phyloP scores from a whole-genome alignment of 2,797 vertebrate species.

The Meriones psammophilus region DNA sequence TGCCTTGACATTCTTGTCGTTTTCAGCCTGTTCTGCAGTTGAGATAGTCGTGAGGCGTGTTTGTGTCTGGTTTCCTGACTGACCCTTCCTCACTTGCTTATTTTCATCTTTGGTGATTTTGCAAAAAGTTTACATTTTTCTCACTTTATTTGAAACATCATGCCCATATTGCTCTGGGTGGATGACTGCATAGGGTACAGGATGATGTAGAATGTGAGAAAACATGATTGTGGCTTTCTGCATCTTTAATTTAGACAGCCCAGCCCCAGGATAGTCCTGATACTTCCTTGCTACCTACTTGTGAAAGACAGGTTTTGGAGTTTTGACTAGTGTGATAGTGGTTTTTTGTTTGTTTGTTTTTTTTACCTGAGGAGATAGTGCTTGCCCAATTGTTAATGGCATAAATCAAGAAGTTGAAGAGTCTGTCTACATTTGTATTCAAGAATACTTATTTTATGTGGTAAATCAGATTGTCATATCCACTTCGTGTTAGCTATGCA shows the following conservation, averaged over 20 bases:
- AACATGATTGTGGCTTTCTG: background rate
- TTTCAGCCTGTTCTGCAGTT: background rate
- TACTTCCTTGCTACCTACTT: background rate
- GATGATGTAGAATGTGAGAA: background rate
- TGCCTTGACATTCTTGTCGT: background rate
- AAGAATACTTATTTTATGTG: background rate
- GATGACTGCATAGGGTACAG: background rate
- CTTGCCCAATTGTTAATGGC: background rate
- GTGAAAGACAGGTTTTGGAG: constrained; percentile 27
- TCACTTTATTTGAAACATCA: constrained; percentile 11
- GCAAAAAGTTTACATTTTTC: background rate
- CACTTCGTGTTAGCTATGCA: background rate
- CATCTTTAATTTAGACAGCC: constrained; percentile 20
- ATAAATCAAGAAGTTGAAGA: constrained; percentile 28
- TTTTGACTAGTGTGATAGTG: constrained; percentile 11
- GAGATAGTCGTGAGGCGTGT: background rate
- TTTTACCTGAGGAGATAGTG: background rate
- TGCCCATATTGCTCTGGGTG: background rate
- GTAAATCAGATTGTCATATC: background rate
- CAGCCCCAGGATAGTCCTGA: background rate
- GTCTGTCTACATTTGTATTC: background rate
- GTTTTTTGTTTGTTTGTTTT: background rate
- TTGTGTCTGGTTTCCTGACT: constrained; percentile 23
- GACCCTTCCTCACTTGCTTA: background rate
- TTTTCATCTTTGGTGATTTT: constrained; percentile 42